These are phyloP conservation scores for Axinella damicornis DNA, from an alignment of 37 sponge, comb jelly and placozoan genomes.

Conservation along the genomic window DNA sequence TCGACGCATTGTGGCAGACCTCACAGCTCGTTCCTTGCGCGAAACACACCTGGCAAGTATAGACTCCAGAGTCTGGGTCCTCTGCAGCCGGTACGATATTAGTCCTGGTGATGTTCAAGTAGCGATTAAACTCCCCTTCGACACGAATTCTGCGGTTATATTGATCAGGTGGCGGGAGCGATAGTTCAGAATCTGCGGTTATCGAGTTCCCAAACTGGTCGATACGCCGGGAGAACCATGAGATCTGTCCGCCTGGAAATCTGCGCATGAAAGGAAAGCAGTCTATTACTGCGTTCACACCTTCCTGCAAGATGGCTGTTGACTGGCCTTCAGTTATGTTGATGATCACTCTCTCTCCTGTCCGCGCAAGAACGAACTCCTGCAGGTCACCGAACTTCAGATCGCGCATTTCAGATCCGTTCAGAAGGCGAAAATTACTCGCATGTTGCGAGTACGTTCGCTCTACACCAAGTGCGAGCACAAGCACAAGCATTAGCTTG, in stretches of 20 bases:
- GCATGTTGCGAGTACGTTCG: too few relatives aligned
- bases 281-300: constrained; percentile 4
- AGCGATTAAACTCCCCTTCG: background rate
- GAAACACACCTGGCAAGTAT: background rate
- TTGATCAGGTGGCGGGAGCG: too few relatives aligned
- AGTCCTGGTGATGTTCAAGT: background rate
- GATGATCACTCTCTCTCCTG: background rate
- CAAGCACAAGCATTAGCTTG: too few relatives aligned
- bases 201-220: too few relatives aligned
- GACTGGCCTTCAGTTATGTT: background rate
- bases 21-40: background rate
- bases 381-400: background rate
- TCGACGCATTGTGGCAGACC: background rate
- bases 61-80: background rate
- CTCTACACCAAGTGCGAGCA: too few relatives aligned
- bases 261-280: background rate
- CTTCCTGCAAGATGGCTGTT: background rate
- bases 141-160: background rate
- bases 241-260: background rate
- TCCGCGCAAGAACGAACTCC: background rate
- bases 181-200: too few relatives aligned
- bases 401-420: background rate
- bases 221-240: background rate
- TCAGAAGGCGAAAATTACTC: background rate
- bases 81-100: background rate